These are phyloP conservation scores for Rhimphoctona megacephalus DNA, from an alignment of 2,888 invertebrate genomes.

Conservation along the genomic window DNA sequence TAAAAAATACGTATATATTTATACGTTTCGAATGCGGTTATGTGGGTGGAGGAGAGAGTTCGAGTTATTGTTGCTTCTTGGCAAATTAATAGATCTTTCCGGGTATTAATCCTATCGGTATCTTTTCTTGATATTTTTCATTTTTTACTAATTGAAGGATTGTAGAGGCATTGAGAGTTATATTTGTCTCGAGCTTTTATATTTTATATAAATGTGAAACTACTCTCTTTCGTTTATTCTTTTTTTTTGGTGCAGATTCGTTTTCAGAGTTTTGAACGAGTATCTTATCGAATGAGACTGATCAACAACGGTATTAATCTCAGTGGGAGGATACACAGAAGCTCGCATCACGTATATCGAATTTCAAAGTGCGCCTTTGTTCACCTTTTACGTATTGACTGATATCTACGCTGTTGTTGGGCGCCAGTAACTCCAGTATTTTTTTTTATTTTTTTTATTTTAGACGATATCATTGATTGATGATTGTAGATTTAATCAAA, in stretches of 20 bases:
- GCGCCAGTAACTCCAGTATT: constrained; percentile 24
- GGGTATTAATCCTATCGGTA: constrained; percentile 77
- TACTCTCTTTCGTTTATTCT: neutral
- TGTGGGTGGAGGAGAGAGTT: constrained; percentile 69
- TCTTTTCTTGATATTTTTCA: constrained; percentile 29
- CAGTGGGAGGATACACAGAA: constrained; percentile 72
- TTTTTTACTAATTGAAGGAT: constrained; percentile 15
- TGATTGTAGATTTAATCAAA: constrained; percentile 10
- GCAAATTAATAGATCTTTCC: constrained; percentile 81
- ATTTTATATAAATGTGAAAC: neutral
- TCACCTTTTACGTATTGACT: constrained; percentile 70
- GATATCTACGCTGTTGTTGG: constrained; percentile 73
- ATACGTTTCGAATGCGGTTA: constrained; percentile 33
- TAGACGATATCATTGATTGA: neutral
- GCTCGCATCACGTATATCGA: constrained; percentile 73
- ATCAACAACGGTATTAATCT: constrained; percentile 73
- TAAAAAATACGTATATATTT: constrained; percentile 5
- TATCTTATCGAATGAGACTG: constrained; percentile 29
- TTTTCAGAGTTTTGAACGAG: constrained; percentile 29
- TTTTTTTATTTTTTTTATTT: neutral
- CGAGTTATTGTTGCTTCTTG: constrained; percentile 80
- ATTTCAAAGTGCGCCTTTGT: constrained; percentile 77
- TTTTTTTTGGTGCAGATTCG: neutral
- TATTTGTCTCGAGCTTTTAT: neutral
- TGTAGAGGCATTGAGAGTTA: constrained; percentile 38